A percentile compares a stretch with the other conserved stretches of the same genome.
Evolutionary conservation across 2,797 vertebrate species (phyloP).

Genomic region (Knipowitschia caucasica): DNA sequence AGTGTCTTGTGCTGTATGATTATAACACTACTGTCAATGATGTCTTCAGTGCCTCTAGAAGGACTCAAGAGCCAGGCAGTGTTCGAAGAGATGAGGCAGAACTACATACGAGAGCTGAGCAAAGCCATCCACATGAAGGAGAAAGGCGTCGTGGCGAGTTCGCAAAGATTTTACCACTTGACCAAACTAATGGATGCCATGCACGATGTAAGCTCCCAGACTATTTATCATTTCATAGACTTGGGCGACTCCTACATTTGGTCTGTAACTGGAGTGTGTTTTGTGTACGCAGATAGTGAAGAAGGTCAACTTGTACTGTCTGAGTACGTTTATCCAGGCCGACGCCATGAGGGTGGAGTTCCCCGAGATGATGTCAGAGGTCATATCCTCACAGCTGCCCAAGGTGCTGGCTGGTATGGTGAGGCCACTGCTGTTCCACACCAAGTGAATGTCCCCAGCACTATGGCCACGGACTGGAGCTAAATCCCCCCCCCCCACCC

Average conservation of each 20-base stretch:
- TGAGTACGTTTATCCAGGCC: slow-evolving; percentile 96
- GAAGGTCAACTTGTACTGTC: slow-evolving; percentile 93
- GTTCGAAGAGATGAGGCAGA: slow-evolving; percentile 97
- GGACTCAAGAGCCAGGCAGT: slow-evolving; percentile 90
- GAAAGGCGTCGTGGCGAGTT: slow-evolving; percentile 85
- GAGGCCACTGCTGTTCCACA: slow-evolving; percentile 94
- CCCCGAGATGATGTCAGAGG: slow-evolving; percentile 99
- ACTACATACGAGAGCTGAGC: slow-evolving; percentile 91
- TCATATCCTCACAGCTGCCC: slow-evolving; percentile 94
- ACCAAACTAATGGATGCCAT: slow-evolving; percentile 95
- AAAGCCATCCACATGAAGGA: slow-evolving; percentile 88
- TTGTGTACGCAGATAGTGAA: slow-evolving; percentile 88
- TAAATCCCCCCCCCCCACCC: slow-evolving; percentile 4
- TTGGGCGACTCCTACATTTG: background rate
- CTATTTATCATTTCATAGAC: background rate
- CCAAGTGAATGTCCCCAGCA: slow-evolving; percentile 80
- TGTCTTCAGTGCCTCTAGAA: slow-evolving; percentile 87
- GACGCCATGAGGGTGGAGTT: slow-evolving; percentile 94
- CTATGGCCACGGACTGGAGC: slow-evolving; percentile 34
- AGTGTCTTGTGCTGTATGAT: background rate
- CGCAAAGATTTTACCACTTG: slow-evolving; percentile 93
- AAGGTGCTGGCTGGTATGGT: slow-evolving; percentile 98
- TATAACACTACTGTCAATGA: background rate
- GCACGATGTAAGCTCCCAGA: slow-evolving; percentile 79
- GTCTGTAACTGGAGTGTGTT: slow-evolving; percentile 16